Percentiles rank a stretch among this genome's conserved stretches.
Conservation (phyloP, 2,888 invertebrate species). For the Hyposoter dolosus region DNA sequence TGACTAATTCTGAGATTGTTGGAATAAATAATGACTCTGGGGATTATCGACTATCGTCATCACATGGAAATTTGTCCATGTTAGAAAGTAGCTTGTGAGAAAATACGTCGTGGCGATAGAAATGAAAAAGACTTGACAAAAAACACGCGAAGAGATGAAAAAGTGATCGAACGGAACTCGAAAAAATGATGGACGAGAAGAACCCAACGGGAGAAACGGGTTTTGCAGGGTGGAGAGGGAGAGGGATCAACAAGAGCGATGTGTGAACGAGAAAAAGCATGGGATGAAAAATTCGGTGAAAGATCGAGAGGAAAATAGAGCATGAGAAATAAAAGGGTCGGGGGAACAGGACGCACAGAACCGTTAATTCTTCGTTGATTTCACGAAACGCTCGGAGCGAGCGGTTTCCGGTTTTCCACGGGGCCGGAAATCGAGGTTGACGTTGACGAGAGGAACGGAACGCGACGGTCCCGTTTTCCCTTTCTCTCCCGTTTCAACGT, state of each 20-base stretch:
- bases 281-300: slow-evolving; percentile 63
- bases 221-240: background rate
- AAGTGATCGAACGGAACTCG: slow-evolving; percentile 32
- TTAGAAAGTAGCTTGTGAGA: background rate
- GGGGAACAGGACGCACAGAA: slow-evolving; percentile 55
- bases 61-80: background rate
- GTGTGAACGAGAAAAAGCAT: slow-evolving; percentile 47
- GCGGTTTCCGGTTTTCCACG: slow-evolving; percentile 73
- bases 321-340: slow-evolving; percentile 29
- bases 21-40: background rate
- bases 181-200: slow-evolving; percentile 55
- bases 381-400: slow-evolving; percentile 66
- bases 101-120: background rate
- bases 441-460: slow-evolving; percentile 75
- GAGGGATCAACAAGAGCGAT: slow-evolving; percentile 46
- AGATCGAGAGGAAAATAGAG: slow-evolving; percentile 62
- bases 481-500: slow-evolving; percentile 50
- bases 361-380: slow-evolving; percentile 78
- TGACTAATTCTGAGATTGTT: background rate
- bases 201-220: slow-evolving; percentile 7
- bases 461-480: slow-evolving; percentile 64
- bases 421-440: slow-evolving; percentile 75
- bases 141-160: slow-evolving; percentile 18
- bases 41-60: background rate
- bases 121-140: slow-evolving; percentile 13